A percentile compares a stretch with the other conserved stretches of the same genome.
phyloP scores from a whole-genome alignment of 1,140 invertebrate genomes.

The Neodiprion lecontei region DNA sequence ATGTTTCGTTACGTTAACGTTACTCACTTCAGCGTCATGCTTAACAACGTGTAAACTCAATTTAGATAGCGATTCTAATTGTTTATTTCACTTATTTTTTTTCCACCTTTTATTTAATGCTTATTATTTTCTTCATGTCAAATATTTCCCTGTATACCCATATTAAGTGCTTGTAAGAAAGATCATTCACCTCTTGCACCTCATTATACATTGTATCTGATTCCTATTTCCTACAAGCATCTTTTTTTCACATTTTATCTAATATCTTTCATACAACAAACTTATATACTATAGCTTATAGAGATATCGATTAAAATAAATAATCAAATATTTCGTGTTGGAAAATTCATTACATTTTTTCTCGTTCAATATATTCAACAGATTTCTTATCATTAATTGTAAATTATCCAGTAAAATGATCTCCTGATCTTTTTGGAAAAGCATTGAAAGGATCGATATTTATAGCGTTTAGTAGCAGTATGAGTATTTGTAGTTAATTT shows the following conservation, averaged over 20 bases:
- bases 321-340: not conserved
- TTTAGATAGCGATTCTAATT: too few relatives aligned
- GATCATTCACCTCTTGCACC: not conserved
- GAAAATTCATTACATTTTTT: not conserved
- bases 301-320: not conserved
- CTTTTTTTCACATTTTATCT: not conserved
- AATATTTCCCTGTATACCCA: constrained; percentile 7
- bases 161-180: constrained; percentile 7
- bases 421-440: not conserved
- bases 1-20: too few relatives aligned
- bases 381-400: too few relatives aligned
- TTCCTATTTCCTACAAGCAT: constrained; percentile 2
- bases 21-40: too few relatives aligned
- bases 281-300: constrained; percentile 3
- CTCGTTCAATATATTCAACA: not conserved
- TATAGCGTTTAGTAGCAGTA: too few relatives aligned
- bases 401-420: not conserved
- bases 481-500: not conserved
- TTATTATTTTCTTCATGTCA: not conserved
- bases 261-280: not conserved
- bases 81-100: too few relatives aligned
- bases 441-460: not conserved
- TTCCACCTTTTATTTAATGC: too few relatives aligned
- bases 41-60: too few relatives aligned
- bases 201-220: not conserved